Evolutionary conservation across 2,888 invertebrate genomes (phyloP), one percentile per base, ranked within the genome.

Genomic region (Thymelicus lineola): DNA sequence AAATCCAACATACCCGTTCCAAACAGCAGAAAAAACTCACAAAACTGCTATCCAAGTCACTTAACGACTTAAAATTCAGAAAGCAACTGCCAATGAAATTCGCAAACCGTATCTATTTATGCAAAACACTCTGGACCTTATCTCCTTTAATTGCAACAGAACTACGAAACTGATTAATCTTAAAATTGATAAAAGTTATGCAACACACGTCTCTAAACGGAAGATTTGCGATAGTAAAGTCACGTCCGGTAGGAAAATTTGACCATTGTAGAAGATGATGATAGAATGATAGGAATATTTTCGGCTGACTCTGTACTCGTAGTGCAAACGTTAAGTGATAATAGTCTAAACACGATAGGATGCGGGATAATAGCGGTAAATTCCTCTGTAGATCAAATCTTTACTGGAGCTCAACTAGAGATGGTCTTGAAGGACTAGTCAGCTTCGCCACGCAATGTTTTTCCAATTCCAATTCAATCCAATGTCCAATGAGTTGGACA

Each of bases 161-260:
- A 20, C 15, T 4, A 57, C 46, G 38, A 2, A 28, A 50, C 46
- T 66, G 38, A 57, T 45, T 36, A 46, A n/a, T 12, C 42, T 66
- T 48, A 36, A 28, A 59, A 59, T 59, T 10, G 55, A 66, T 53
- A 57, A 17, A 7, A 58, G 66, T 50, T 7, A 46, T 20, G 15
- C 48, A 66, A 59, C 17, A 38, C 66, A 66, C 66, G 66, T 66
- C 36, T 48, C 12, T 17, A 46, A 15, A 36, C 20, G 66, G 66
- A 66, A 66, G 66, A 59, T 59, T 58, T 45, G 17, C 58, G 58
- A 66, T 12, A 15, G 17, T 7, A 28, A 5, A 14, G 50, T 59
- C 66, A 66, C 59, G 66, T 66, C 50, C 36, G 66, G 14, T 66
- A 38, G 66, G 66, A 66, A 66, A 66, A 66, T 66, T 66, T 66